Base-by-base conservation (phyloP, 2,113 vertebrate species). In the Lethenteron camtschaticum region DNA sequence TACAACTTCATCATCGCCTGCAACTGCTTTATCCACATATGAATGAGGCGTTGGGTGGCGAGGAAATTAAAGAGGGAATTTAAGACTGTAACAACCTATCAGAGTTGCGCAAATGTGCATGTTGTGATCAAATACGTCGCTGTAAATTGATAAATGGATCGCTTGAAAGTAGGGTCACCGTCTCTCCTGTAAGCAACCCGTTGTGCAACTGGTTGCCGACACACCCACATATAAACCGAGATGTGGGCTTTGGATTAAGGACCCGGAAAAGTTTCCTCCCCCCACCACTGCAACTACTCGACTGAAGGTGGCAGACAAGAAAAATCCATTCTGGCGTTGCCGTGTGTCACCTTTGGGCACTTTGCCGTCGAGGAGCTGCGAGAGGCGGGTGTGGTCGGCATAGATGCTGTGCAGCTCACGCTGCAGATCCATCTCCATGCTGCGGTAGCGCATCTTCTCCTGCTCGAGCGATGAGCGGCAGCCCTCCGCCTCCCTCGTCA, bases 351-450 rank as follows among this genome's bases (percentile, higher is more conserved):
- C 84, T 85, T 86, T 84, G 16, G 89, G 86, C 73, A 86, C 80
- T 80, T 83, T 90, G 57, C 84, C 86, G 57, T 89, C 84, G 41
- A 89, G 70, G 68, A 90, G 75, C 4, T 79, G 72, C 1, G 75
- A 83, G 9, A 97, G 80, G 68, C 84, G 88, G n/a, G 78, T 74
- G 75, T 94, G 90, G 78, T 95, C 89, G 56, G 81, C 79, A 73
- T 87, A 87, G 2, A 77, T 80, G 10, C 75, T 77, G 1, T 84
- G 85, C 57, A 95, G 75, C 69, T 95, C 90, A 75, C 82, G 90
- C 70, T 94, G 87, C 57, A 95, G 81, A 69, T 95, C 87, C 10
- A 68, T 57, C 74, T 95, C 83, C 82, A 91, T 90, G 76, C 81
- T 82, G 73, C 71, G 82, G 74, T 78, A 83, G 41, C 71, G 81